A percentile compares a stretch with the other conserved stretches of the same genome.
Conservation (phyloP, 2,113 vertebrate species). For the Marcusenius ussheri region DNA sequence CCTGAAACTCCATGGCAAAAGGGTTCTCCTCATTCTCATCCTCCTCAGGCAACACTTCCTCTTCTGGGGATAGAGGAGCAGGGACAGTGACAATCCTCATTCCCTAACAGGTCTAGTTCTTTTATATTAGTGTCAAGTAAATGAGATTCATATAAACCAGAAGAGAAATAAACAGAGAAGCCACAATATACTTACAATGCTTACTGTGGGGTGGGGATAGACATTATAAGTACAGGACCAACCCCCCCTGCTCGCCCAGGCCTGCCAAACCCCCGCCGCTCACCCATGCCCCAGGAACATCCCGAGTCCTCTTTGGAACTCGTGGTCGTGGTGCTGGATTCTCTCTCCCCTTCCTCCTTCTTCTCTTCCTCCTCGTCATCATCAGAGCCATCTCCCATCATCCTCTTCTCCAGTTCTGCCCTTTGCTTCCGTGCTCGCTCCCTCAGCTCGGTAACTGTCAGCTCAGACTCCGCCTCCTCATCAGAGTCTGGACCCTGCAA, state of each 20-base stretch:
- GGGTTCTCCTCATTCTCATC: slow-evolving; percentile 96
- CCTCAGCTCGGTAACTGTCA: slow-evolving; percentile 83
- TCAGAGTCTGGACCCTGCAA: slow-evolving; percentile 85
- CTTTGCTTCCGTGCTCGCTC: slow-evolving; percentile 72
- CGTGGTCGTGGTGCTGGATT: slow-evolving; percentile 29
- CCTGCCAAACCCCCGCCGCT: slow-evolving; percentile 22
- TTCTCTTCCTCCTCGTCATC: slow-evolving; percentile 63
- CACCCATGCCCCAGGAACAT: slow-evolving; percentile 94
- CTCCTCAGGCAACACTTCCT: slow-evolving; percentile 74
- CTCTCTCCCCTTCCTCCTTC: slow-evolving; percentile 28
- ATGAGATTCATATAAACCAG: background rate
- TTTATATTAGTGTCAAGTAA: background rate
- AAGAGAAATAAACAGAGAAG: background rate
- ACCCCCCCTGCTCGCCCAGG: slow-evolving; percentile 60
- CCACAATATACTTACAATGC: background rate
- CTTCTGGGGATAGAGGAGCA: slow-evolving; percentile 55
- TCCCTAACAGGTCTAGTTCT: background rate
- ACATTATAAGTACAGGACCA: background rate
- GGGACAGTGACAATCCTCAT: background rate
- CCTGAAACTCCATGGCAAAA: slow-evolving; percentile 89
- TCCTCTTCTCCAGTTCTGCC: slow-evolving; percentile 75
- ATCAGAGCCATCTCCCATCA: slow-evolving; percentile 86
- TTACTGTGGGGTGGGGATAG: background rate
- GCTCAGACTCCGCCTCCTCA: slow-evolving; percentile 82
- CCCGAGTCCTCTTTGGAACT: slow-evolving; percentile 64